Base-by-base conservation (phyloP, 2,797 vertebrate genomes). In the Capromys pilorides region DNA sequence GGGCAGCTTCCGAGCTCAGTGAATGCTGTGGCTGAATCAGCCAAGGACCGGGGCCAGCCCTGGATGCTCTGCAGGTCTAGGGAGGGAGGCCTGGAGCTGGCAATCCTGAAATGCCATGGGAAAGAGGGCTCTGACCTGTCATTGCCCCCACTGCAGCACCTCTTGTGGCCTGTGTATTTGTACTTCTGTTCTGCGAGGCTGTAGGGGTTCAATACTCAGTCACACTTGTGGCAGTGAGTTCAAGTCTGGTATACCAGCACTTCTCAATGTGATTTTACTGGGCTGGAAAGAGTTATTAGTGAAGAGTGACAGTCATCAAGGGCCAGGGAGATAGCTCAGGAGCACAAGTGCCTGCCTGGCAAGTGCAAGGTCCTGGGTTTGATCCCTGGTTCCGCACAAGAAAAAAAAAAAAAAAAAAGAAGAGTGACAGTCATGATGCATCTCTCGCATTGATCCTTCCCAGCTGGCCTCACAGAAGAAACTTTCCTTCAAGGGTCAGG, bases 61-160 rank as follows among this genome's bases (percentile, higher is more conserved):
- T 6, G 1, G 49, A 45, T 21, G 51, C 66, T 82, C 41, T 5
- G 51, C 0, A 7, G 24, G 80, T 67, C 45, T 24, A 14, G 0
- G 4, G 81, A 28, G 19, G 61, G 54, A 57, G 54, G 54, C 54
- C 39, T 19, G 33, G 45, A n/a, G 88, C 7, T 36, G 28, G 82
- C 54, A 57, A 19, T 71, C 86, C 86, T 36, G 54, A 89, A 90
- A 82, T 2, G 66, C 71, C 84, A 57, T 0, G 24, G 45, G 91
- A 81, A 92, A 81, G 36, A 64, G 28, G 61, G 13, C 26, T 45
- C 0, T 31, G 91, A 36, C 84, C 57, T 41, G 45, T 80, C 19
- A 22, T 12, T 10, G 22, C 24, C 54, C 31, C 51, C 6, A 19
- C 41, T 66, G 21, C 0, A 6, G 80, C n/a, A 45, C 80, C 54